Percentiles rank a stretch among this genome's conserved stretches.
phyloP scores from a whole-genome alignment of 2,797 vertebrate species.

The Capromys pilorides region DNA sequence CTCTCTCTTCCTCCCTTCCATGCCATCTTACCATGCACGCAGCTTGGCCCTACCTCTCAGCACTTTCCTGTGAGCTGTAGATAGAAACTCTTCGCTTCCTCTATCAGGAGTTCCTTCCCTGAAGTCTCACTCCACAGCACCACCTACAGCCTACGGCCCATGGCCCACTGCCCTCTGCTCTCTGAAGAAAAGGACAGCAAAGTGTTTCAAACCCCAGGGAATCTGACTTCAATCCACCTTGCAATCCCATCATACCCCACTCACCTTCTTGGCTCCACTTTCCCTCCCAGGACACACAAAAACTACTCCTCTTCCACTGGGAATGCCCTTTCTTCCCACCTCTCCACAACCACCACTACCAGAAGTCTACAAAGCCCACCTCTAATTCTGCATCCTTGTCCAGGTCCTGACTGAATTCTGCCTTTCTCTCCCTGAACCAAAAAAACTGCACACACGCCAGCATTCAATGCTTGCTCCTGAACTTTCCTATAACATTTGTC shows the following conservation, averaged over 20 bases:
- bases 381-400: background rate
- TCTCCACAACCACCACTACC: background rate
- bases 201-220: background rate
- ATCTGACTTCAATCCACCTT: background rate
- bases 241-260: background rate
- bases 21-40: background rate
- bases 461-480: background rate
- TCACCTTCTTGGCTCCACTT: background rate
- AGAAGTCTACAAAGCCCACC: background rate
- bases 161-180: accelerated
- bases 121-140: background rate
- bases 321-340: background rate
- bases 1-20: background rate
- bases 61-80: background rate
- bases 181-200: background rate
- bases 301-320: background rate
- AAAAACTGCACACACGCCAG: background rate
- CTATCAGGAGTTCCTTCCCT: too few species aligned
- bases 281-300: background rate
- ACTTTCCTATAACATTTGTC: background rate
- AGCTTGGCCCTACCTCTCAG: background rate
- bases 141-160: too few species aligned
- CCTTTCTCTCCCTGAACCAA: background rate
- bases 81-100: background rate
- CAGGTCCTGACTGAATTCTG: background rate